Conservation (phyloP, 2,797 vertebrate species). For the Lacerta agilis region DNA sequence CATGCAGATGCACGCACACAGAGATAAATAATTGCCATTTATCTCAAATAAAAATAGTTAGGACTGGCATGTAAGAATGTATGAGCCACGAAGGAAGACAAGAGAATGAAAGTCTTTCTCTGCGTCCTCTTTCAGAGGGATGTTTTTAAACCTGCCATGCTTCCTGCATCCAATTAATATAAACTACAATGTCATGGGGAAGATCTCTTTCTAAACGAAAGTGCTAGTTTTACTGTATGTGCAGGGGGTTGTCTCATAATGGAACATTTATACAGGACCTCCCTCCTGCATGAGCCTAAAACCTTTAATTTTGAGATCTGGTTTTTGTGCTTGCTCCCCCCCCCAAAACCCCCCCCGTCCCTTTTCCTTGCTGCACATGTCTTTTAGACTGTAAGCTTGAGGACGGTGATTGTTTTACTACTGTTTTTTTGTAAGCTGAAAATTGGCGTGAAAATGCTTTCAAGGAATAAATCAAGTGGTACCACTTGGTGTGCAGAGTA, state of each 20-base stretch:
- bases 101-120: neutral
- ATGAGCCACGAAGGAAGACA: neutral
- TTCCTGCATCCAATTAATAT: neutral
- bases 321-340: neutral
- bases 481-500: neutral
- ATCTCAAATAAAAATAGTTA: neutral
- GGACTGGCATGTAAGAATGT: neutral
- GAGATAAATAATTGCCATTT: neutral
- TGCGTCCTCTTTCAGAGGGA: neutral
- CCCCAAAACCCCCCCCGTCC: neutral
- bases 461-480: no score
- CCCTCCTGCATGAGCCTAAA: neutral
- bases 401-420: no score
- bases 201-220: neutral
- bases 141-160: neutral
- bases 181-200: neutral
- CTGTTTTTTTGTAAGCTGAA: neutral
- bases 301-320: neutral
- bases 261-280: neutral
- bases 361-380: neutral
- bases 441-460: neutral
- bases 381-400: no score
- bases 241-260: neutral
- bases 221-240: neutral
- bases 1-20: no score